Conservation (phyloP, 1,140 invertebrate species). For the Drosophila pseudoobscura region DNA sequence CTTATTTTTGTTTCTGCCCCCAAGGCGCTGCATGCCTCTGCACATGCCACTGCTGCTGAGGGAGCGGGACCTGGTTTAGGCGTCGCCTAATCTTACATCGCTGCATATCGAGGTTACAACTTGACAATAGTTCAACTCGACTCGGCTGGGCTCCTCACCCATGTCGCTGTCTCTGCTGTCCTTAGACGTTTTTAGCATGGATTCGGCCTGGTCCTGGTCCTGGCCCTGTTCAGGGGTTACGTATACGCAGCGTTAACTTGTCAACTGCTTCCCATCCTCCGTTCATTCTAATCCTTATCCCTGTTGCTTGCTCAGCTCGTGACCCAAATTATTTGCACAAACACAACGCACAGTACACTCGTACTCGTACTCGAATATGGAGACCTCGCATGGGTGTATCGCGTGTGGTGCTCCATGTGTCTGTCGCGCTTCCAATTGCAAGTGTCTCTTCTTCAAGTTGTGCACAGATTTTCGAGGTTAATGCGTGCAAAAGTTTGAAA, state of each 20-base stretch:
- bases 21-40: conserved; percentile 55
- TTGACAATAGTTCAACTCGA: conserved; percentile 81
- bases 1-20: conserved; percentile 65
- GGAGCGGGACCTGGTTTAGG: conserved; percentile 22
- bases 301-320: conserved; percentile 60
- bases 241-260: conserved; percentile 61
- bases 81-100: conserved; percentile 71
- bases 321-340: conserved; percentile 77
- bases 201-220: conserved; percentile 20
- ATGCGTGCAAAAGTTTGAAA: conserved; percentile 79
- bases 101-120: conserved; percentile 79
- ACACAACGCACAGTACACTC: conserved; percentile 26
- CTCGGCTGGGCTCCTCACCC: conserved; percentile 57
- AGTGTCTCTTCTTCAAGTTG: conserved; percentile 62
- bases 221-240: conserved; percentile 57
- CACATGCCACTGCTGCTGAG: conserved; percentile 13
- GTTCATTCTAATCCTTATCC: conserved; percentile 28
- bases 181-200: conserved; percentile 57
- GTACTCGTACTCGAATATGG: neutral
- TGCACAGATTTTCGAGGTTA: conserved; percentile 78
- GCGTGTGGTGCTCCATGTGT: conserved; percentile 15
- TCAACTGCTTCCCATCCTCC: conserved; percentile 21
- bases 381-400: conserved; percentile 19
- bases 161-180: conserved; percentile 50
- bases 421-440: conserved; percentile 37